A percentile compares a stretch with the other conserved stretches of the same genome.
phyloP scores from a whole-genome alignment of 2,113 vertebrate genomes.

The Muscicapa adusta region DNA sequence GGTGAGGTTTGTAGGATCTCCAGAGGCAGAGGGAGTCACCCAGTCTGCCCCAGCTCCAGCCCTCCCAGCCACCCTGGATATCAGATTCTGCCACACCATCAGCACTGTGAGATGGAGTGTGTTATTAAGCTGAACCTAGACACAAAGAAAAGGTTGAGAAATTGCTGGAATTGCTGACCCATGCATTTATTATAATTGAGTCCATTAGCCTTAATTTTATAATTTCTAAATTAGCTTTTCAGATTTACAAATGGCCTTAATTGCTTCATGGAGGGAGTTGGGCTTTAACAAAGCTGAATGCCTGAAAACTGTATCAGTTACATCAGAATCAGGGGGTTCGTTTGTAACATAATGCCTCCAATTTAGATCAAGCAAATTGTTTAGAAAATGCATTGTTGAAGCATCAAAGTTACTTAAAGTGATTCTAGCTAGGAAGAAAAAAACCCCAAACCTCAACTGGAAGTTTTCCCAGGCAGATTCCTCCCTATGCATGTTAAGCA shows the following conservation, averaged over 20 bases:
- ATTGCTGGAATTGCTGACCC: conserved; percentile 45
- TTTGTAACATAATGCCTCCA: neutral
- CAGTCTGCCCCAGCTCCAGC: neutral
- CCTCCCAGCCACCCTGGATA: neutral
- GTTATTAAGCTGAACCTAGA: conserved; percentile 35
- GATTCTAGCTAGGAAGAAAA: neutral
- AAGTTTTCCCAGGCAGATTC: neutral
- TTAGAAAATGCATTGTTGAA: conserved; percentile 13
- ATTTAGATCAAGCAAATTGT: conserved; percentile 22
- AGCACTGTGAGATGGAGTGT: neutral
- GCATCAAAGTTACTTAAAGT: neutral
- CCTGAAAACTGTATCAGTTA: conserved; percentile 26
- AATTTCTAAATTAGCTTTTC: conserved; percentile 68
- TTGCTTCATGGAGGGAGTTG: conserved; percentile 22
- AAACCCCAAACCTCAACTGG: neutral
- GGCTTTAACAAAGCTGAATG: conserved; percentile 33
- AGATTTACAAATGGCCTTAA: conserved; percentile 59
- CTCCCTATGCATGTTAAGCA: neutral
- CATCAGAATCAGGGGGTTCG: neutral
- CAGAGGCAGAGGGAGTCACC: neutral
- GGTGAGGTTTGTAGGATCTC: neutral
- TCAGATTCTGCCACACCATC: neutral
- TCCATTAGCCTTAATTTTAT: conserved; percentile 68
- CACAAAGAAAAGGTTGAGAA: conserved; percentile 42
- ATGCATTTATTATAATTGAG: conserved; percentile 63